Evolutionary conservation across 2,113 vertebrate species (phyloP).

Genomic region (Lycaon pictus): DNA sequence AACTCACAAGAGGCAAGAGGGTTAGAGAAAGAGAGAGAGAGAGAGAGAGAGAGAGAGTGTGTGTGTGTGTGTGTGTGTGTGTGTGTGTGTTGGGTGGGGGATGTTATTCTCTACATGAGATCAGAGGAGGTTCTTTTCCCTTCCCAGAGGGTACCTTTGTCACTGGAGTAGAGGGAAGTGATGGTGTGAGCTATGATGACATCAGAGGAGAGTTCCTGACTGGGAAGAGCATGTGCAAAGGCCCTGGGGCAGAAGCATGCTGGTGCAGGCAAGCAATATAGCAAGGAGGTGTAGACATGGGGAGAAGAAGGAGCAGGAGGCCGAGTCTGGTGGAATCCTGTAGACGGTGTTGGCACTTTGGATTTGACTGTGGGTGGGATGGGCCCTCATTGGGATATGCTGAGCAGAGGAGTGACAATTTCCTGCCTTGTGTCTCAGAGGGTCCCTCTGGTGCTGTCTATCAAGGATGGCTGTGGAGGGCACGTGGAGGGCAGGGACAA

Average conservation of each 20-base stretch:
- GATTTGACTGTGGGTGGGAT: background rate
- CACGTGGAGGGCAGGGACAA: background rate
- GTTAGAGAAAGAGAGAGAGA: too few species aligned
- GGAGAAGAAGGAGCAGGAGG: background rate
- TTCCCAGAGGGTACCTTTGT: too few species aligned
- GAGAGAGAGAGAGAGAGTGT: too few species aligned
- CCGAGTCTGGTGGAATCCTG: accelerated
- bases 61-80: too few species aligned
- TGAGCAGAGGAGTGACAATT: background rate
- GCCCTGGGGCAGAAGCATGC: too few species aligned
- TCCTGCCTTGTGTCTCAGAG: background rate
- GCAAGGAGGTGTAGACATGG: accelerated
- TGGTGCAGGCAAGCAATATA: accelerated
- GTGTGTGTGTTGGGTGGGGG: too few species aligned
- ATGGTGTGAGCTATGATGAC: too few species aligned
- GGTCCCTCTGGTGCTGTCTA: accelerated
- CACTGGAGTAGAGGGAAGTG: too few species aligned
- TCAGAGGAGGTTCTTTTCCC: too few species aligned
- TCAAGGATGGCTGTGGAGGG: background rate
- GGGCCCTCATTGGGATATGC: background rate
- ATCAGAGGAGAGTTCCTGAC: too few species aligned
- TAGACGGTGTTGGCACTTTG: background rate
- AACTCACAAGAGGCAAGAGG: accelerated
- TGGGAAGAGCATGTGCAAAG: too few species aligned
- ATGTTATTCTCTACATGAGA: too few species aligned